These are phyloP conservation scores for Vireo altiloquus DNA, from an alignment of 2,113 vertebrate species.

Conservation along the genomic window DNA sequence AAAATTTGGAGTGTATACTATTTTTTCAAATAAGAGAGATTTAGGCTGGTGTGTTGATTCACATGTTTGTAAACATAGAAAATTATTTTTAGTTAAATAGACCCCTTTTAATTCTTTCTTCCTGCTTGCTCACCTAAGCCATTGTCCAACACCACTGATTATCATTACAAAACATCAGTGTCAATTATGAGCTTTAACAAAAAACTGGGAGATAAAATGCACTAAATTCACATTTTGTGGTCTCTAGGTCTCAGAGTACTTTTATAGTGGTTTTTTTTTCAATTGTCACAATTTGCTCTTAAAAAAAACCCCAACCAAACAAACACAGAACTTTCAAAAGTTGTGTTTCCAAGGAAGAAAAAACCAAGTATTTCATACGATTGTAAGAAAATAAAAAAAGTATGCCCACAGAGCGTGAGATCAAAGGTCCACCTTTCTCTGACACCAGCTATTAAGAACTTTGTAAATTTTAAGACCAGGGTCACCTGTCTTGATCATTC, in stretches of 20 bases:
- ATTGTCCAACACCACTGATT: neutral
- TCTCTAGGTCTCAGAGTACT: neutral
- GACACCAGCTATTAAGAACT: neutral
- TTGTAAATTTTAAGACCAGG: neutral
- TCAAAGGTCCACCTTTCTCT: neutral
- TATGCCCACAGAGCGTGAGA: neutral
- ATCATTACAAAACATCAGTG: neutral
- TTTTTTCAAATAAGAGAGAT: neutral
- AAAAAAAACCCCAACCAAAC: neutral
- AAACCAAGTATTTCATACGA: neutral
- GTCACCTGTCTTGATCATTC: neutral
- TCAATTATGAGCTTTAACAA: neutral
- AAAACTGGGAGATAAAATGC: rapidly evolving
- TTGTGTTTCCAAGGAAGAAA: neutral
- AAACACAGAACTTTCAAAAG: neutral
- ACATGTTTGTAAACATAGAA: neutral
- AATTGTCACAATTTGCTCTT: neutral
- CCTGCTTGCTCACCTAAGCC: neutral
- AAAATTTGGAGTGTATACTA: neutral
- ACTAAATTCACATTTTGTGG: neutral
- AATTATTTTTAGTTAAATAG: neutral
- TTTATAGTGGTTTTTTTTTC: neutral
- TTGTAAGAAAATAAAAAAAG: neutral
- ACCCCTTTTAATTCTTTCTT: neutral
- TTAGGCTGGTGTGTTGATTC: neutral